Base-by-base conservation (phyloP, 2,797 vertebrate genomes). In the Chelonia mydas region DNA sequence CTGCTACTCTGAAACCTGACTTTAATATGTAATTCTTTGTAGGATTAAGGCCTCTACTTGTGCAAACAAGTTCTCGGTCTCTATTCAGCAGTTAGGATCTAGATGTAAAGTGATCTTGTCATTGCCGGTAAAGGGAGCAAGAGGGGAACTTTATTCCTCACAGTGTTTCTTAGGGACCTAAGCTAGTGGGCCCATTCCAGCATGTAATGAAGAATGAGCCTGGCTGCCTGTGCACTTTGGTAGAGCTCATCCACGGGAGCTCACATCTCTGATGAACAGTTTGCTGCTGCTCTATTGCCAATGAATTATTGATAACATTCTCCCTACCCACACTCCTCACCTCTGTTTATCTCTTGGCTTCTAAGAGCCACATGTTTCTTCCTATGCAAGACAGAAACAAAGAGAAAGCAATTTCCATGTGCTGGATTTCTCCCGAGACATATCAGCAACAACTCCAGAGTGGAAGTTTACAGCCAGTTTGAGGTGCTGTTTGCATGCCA, bases 401-500 rank as follows among this genome's bases (percentile, higher is more conserved):
- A 89, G 89, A 59, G 33, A 74, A 88, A 87, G 65, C 79, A 53
- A 5, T 90, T 95, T 94, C 17, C 2, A 6, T 65, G 84, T 57
- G 2, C 19, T 6, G 16, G 28, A 17, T 94, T 95, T 91, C 41
- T 90, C 93, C 94, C 95, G 88, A 93, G 90, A 89, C 89, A 11
- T 68, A 61, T 95, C 95, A 81, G 90, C 76, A 80, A 91, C 97
- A 82, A 97, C 85, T 94, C 88, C 80, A 33, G 37, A 80, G 88
- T 25, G 55, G 87, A 95, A 92, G 90, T 97, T 97, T 97, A 96
- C 90, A 95, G 96, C 65, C 55, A 68, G 81, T 79, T 28, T 86
- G 94, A 97, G 97, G 95, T 96, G 93, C 90, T 94, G 90, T 93
- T 95, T 83, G 7, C 91, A 94, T 97, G 93, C 96, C 93, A 97